Percentiles rank a stretch among this genome's conserved stretches.
Conservation (phyloP, 2,888 invertebrate species). For the Invenusta paracnida region DNA sequence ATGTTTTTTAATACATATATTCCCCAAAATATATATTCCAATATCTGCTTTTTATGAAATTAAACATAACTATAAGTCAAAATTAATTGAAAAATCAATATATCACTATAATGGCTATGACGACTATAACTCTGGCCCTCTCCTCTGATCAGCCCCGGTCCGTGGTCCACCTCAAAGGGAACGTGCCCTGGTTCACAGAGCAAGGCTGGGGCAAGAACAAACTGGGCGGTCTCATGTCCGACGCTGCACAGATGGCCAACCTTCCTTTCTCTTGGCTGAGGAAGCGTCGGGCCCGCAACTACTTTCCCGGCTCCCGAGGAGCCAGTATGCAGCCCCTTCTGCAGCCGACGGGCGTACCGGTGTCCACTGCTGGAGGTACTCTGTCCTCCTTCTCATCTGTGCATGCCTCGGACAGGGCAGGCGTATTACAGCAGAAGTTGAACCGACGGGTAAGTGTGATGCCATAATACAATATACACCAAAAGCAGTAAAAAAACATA, state of each 20-base stretch:
- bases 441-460: too few relatives aligned
- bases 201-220: constrained; percentile 35
- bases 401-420: background rate
- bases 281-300: constrained; percentile 9
- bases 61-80: too few relatives aligned
- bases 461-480: too few relatives aligned
- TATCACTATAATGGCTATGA: too few relatives aligned
- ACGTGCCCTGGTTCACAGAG: constrained; percentile 34
- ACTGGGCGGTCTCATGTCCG: constrained; percentile 32
- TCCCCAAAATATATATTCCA: too few relatives aligned
- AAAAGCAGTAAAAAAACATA: too few relatives aligned
- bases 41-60: too few relatives aligned
- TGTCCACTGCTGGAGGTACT: background rate
- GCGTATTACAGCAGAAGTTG: too few relatives aligned
- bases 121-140: too few relatives aligned
- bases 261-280: constrained; percentile 28
- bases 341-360: background rate
- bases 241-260: constrained; percentile 11
- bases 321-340: background rate
- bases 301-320: background rate
- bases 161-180: background rate
- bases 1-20: too few relatives aligned
- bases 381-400: too few relatives aligned
- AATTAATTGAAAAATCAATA: too few relatives aligned
- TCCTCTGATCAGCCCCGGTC: constrained; percentile 27